Evolutionary conservation across 2,888 invertebrate genomes (phyloP), one percentile per base, ranked within the genome.

Genomic region (Oscheius sp.): DNA sequence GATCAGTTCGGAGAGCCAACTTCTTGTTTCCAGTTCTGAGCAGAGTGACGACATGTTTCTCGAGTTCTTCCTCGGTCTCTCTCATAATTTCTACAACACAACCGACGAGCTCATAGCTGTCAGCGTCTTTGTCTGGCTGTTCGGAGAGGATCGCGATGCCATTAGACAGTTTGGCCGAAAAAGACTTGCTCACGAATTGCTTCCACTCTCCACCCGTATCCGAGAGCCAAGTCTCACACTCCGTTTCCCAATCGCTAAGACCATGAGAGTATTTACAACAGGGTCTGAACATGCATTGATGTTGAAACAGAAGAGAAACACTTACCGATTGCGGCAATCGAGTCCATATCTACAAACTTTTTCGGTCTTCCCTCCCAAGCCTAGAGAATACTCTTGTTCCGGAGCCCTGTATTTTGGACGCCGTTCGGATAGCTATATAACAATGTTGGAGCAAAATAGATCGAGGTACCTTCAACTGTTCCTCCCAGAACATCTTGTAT

Each of bases 201-300:
- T 29, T 59, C 81, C 81, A 81, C 0, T 60, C 50, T 33, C 73
- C 60, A 1, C 76, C 79, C n/a, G 75, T 77, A 51, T 79, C 75
- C 13, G 77, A 76, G 35, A 84, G 70, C 72, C 79, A 75, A 10
- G 72, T 73, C 51, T 53, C 53, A 71, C 76, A 76, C 35, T 82
- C 81, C 1, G 48, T 50, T 37, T 76, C 72, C 80, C 80, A 82
- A 37, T 81, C 82, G 5, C 71, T 62, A 47, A 47, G 60, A 11
- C 81, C 80, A 70, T 84, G 83, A n/a, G 55, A 51, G 51, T 75
- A 84, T 37, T 79, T 79, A 68, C 83, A 84, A n/a, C 48, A 60
- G 10, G 70, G 78, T 35, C 77, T 80, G 59, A 50, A 74, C 60
- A 50, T 2, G 3, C 9, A 53, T 29, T 53, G 3, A 4, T 58